Conservation (phyloP, 2,113 vertebrate genomes). For the Hippocampus barbouri region DNA sequence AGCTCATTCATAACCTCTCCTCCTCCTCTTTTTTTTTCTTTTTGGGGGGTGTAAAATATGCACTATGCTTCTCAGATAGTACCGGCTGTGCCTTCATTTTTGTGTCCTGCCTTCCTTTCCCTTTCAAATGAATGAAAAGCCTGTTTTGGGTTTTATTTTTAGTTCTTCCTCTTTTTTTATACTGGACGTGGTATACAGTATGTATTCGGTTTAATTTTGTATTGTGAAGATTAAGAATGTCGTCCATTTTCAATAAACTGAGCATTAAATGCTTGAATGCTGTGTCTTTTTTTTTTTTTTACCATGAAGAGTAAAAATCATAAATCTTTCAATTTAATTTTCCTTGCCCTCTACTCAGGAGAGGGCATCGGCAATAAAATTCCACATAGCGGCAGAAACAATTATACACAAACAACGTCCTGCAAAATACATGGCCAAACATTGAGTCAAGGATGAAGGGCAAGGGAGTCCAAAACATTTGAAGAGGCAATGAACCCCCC, state of each 20-base stretch:
- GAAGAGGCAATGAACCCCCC: background rate
- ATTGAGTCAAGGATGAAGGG: too few species aligned
- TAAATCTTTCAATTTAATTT: constrained; percentile 53
- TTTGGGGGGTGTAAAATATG: constrained; percentile 78
- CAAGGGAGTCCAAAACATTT: background rate
- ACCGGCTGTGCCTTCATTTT: constrained; percentile 91
- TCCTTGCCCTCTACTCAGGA: constrained; percentile 70
- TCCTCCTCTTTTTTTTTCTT: constrained; percentile 25
- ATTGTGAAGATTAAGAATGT: constrained; percentile 78
- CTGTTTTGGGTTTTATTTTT: constrained; percentile 69
- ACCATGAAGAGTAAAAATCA: background rate
- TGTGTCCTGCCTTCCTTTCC: constrained; percentile 31
- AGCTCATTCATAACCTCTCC: constrained; percentile 5
- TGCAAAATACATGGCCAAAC: constrained; percentile 29
- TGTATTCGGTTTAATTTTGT: constrained; percentile 79
- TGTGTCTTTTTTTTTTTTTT: background rate
- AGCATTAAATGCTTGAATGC: constrained; percentile 68
- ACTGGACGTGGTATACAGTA: constrained; percentile 70
- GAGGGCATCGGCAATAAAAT: constrained; percentile 76
- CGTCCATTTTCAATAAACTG: constrained; percentile 74
- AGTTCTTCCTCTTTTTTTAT: constrained; percentile 71
- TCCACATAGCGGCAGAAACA: constrained; percentile 80
- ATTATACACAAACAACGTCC: background rate
- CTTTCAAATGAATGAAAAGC: constrained; percentile 72
- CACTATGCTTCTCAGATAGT: constrained; percentile 85